Evolutionary conservation across 2,797 vertebrate genomes (phyloP).

Genomic region (Liparis tanakae): DNA sequence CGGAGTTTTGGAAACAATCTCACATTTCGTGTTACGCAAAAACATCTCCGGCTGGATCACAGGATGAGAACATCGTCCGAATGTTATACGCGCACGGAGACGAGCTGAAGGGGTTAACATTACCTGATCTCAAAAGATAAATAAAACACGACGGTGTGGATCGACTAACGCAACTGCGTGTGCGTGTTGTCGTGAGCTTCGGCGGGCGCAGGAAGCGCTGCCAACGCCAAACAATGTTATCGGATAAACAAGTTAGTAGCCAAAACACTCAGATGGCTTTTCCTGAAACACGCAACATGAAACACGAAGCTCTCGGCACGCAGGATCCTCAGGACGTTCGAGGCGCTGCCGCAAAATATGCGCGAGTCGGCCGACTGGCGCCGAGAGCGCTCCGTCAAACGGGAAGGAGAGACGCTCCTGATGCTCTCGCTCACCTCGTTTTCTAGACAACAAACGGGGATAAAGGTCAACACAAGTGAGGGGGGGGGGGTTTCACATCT

Average conservation of each 20-base stretch:
- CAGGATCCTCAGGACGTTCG: constrained; percentile 1
- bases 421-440: background rate
- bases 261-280: constrained; percentile 40
- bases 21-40: background rate
- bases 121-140: background rate
- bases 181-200: constrained; percentile 10
- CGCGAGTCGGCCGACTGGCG: background rate
- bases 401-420: background rate
- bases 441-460: background rate
- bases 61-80: background rate
- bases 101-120: background rate
- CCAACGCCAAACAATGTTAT: constrained; percentile 36
- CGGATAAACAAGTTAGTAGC: constrained; percentile 44
- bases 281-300: constrained; percentile 19
- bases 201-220: constrained; percentile 17
- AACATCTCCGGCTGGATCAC: no score
- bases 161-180: background rate
- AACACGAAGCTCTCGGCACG: background rate
- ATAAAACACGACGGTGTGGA: constrained; percentile 3
- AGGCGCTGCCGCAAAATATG: background rate
- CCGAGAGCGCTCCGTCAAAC: background rate
- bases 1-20: background rate
- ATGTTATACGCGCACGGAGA: background rate
- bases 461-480: background rate
- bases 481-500: background rate